Percentiles rank a stretch among this genome's conserved stretches.
Conservation (phyloP, 2,888 invertebrate genomes). For the Lydus trimaculatus region DNA sequence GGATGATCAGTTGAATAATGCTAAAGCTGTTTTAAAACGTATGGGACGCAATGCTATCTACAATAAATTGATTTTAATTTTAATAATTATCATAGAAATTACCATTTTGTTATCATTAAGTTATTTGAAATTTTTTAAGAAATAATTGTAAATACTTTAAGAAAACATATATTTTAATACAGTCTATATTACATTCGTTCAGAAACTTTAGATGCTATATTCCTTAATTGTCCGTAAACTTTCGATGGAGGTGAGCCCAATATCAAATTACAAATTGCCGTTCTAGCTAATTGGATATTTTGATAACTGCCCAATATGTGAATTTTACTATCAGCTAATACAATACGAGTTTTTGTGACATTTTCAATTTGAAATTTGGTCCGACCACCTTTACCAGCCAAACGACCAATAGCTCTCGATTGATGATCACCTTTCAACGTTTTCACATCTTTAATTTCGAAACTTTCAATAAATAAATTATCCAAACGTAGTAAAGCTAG, state of each 20-base stretch:
- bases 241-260: slow-evolving; percentile 97
- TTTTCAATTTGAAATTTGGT: slow-evolving; percentile 99
- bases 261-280: slow-evolving; percentile 96
- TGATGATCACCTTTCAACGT: slow-evolving; percentile 94
- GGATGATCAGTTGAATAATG: slow-evolving; percentile 72
- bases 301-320: slow-evolving; percentile 97
- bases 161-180: slow-evolving; percentile 49
- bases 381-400: slow-evolving; percentile 96
- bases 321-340: slow-evolving; percentile 95
- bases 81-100: slow-evolving; percentile 77
- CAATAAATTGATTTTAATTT: slow-evolving; percentile 76
- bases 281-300: slow-evolving; percentile 92
- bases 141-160: slow-evolving; percentile 22
- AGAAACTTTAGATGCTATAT: slow-evolving; percentile 82
- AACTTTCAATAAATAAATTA: slow-evolving; percentile 96
- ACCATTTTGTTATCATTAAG: slow-evolving; percentile 68
- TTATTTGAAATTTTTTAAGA: slow-evolving; percentile 69
- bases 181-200: slow-evolving; percentile 74
- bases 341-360: slow-evolving; percentile 97
- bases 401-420: slow-evolving; percentile 93
- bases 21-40: slow-evolving; percentile 69
- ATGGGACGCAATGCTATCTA: slow-evolving; percentile 76
- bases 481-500: slow-evolving; percentile 92
- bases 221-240: slow-evolving; percentile 93
- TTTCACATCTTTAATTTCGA: slow-evolving; percentile 97